Base-by-base conservation (phyloP, 2,113 vertebrate species). In the Agelaius phoeniceus region DNA sequence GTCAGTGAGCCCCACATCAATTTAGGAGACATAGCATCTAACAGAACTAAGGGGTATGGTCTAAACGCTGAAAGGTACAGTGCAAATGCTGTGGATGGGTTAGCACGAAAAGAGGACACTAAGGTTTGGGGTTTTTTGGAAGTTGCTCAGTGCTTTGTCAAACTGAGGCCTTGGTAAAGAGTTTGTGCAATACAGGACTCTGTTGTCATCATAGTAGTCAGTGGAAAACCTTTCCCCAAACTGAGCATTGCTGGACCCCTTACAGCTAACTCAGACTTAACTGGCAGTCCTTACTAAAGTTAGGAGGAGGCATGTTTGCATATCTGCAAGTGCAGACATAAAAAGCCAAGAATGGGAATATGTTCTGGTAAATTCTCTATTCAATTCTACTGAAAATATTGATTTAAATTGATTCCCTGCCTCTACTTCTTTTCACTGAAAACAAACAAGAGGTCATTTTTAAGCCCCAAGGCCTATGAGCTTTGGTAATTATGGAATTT, bases 371-470 rank as follows among this genome's bases (percentile, higher is more conserved):
- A 94, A 87, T 90, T 90, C 46, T 92, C 19, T 48, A n/a, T 87
- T 89, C 20, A 90, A 8, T 87, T 81, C 93, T 67, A 48, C 44
- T 44, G 73, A 93, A 96, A 93, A 93, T 92, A 94, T 96, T 94
- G 94, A 96, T 96, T 94, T 75, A 81, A 86, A 97, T 95, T 84
- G 86, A 96, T 95, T 96, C 86, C 21, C 80, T 93, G 90, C 80
- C 93, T 92, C 92, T 87, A 92, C 73, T 59, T 30, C 66, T 95
- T 97, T 91, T 87, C 68, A 75, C 26, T 82, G 88, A 85, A 94
- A 95, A 79, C 66, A 96, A 97, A 96, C 76, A 91, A 84, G 87
- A 94, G 76, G 93, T 87, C 85, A 92, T 93, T 94, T 96, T 96
- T 87, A 92, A 90, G 55, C 72, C 83, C 85, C 74, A 48, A 90